A percentile compares a stretch with the other conserved stretches of the same genome.
Evolutionary conservation across 2,113 vertebrate genomes (phyloP).

Genomic region (Cathartes aura): DNA sequence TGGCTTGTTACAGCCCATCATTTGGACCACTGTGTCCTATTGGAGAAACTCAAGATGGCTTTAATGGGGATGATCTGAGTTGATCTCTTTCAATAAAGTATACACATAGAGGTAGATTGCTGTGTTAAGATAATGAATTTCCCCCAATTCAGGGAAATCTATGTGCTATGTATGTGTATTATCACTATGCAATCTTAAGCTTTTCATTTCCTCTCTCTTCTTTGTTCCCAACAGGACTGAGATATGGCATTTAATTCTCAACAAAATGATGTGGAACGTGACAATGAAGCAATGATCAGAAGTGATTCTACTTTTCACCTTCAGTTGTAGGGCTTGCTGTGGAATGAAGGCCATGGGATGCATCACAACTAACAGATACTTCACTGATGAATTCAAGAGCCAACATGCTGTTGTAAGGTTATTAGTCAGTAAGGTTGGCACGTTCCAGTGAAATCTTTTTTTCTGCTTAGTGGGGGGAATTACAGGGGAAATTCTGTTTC

Average conservation of each 20-base stretch:
- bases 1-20: neutral
- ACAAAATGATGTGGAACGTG: neutral
- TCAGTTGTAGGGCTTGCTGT: neutral
- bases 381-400: neutral
- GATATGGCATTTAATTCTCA: neutral
- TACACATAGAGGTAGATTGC: neutral
- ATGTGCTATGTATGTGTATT: neutral
- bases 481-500: neutral
- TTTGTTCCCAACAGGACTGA: neutral
- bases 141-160: neutral
- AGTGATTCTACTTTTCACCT: neutral
- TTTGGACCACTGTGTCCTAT: neutral
- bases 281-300: neutral
- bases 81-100: neutral
- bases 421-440: neutral
- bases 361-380: neutral
- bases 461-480: neutral
- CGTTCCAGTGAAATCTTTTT: neutral
- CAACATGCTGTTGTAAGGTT: neutral
- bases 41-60: neutral
- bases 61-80: neutral
- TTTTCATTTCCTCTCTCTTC: neutral
- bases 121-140: neutral
- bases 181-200: neutral
- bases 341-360: neutral